Evolutionary conservation across 2,113 vertebrate genomes (phyloP).

Genomic region (Caranx ignobilis): DNA sequence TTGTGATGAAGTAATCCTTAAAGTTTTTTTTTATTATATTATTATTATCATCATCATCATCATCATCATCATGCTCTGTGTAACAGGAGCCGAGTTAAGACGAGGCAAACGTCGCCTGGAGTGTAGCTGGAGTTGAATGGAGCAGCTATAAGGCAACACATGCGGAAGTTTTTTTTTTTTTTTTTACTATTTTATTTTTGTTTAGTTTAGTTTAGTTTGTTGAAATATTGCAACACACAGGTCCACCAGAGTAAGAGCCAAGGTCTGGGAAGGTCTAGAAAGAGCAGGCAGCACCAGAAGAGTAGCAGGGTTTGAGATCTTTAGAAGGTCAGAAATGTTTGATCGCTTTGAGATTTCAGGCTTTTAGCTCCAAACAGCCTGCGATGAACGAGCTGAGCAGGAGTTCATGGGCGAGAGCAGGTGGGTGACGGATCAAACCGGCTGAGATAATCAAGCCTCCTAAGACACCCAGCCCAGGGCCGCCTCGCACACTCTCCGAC

Average conservation of each 20-base stretch:
- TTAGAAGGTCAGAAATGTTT: slow-evolving; percentile 2
- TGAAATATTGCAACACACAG: slow-evolving; percentile 52
- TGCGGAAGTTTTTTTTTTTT: slow-evolving; percentile 42
- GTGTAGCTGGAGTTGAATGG: slow-evolving; percentile 39
- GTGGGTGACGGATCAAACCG: background rate
- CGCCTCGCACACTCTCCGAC: background rate
- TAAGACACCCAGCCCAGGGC: background rate
- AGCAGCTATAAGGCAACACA: slow-evolving; percentile 77
- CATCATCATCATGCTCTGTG: background rate
- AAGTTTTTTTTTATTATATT: background rate
- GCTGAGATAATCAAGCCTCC: background rate
- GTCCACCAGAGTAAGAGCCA: slow-evolving; percentile 34
- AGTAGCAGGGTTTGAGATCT: slow-evolving; percentile 12
- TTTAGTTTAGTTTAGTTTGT: no score
- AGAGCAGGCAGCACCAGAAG: slow-evolving; percentile 18
- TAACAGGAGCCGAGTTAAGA: slow-evolving; percentile 21
- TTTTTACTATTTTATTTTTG: background rate
- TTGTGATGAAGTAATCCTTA: background rate
- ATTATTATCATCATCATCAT: background rate
- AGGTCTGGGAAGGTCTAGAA: slow-evolving; percentile 38
- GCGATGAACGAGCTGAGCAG: background rate
- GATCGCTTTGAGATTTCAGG: slow-evolving; percentile 4
- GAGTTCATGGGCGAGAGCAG: background rate
- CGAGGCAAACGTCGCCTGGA: slow-evolving; percentile 35
- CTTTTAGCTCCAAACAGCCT: slow-evolving; percentile 5